Evolutionary conservation across 1,140 invertebrate genomes (phyloP).

Genomic region (Tetragnatha versicolor): DNA sequence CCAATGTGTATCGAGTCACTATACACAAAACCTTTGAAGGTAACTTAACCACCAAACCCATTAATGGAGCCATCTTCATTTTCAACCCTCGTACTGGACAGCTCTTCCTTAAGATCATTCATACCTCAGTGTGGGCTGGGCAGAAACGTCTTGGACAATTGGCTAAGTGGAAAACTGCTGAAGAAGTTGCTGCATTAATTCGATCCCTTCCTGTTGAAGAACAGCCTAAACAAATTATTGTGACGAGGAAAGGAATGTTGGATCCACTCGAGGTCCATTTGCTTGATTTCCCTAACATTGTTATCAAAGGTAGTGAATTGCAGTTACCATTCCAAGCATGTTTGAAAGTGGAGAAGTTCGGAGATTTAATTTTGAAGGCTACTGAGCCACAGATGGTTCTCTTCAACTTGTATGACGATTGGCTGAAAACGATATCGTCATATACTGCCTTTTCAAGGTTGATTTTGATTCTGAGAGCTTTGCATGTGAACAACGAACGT

Average conservation of each 20-base stretch:
- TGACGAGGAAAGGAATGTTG: slow-evolving; percentile 98
- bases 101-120: slow-evolving; percentile 99
- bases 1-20: slow-evolving; percentile 98
- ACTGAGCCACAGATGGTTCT: slow-evolving; percentile 99
- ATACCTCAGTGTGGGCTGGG: slow-evolving; percentile 99
- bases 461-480: slow-evolving; percentile 93
- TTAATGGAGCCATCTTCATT: slow-evolving; percentile 99
- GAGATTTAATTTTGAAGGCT: slow-evolving; percentile 97
- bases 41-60: slow-evolving; percentile 99
- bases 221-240: slow-evolving; percentile 99
- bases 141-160: slow-evolving; percentile 76
- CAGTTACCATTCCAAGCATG: slow-evolving; percentile 99
- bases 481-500: slow-evolving; percentile 98
- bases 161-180: slow-evolving; percentile 99
- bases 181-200: slow-evolving; percentile 99
- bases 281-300: slow-evolving; percentile 99
- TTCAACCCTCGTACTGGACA: slow-evolving; percentile 99
- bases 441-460: slow-evolving; percentile 95
- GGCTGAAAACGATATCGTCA: slow-evolving; percentile 96
- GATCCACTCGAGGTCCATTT: slow-evolving; percentile 99
- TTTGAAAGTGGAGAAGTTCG: slow-evolving; percentile 99
- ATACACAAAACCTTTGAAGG: slow-evolving; percentile 99
- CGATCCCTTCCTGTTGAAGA: slow-evolving; percentile 98
- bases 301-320: slow-evolving; percentile 98
- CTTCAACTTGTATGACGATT: slow-evolving; percentile 99